These are phyloP conservation scores for Nephrotoma flavescens DNA, from an alignment of 2,888 invertebrate genomes.

Conservation along the genomic window DNA sequence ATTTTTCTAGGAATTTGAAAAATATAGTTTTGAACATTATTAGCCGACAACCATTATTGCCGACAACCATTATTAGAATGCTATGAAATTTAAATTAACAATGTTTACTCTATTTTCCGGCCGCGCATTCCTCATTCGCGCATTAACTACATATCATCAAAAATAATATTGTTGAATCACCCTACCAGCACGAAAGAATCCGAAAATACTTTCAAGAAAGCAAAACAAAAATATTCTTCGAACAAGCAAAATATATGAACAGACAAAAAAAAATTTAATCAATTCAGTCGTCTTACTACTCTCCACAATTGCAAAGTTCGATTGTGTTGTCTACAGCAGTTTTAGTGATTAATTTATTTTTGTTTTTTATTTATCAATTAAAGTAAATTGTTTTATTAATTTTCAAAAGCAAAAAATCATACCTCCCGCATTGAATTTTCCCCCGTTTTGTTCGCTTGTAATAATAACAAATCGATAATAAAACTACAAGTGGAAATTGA, in stretches of 20 bases:
- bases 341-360: not conserved
- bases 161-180: not conserved
- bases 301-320: not conserved
- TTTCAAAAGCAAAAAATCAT: not conserved
- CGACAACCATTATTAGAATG: no score
- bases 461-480: not conserved
- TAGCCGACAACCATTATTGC: no score
- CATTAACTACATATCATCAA: not conserved
- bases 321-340: not conserved
- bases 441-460: not conserved
- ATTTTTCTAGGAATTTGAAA: no score
- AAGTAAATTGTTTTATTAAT: not conserved
- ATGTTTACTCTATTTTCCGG: no score
- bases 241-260: not conserved
- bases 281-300: not conserved
- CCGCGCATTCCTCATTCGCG: not conserved
- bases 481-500: not conserved
- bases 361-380: not conserved
- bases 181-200: not conserved
- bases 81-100: no score
- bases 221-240: not conserved
- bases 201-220: not conserved
- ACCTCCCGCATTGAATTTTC: not conserved
- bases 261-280: not conserved
- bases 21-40: no score